Percentiles rank a stretch among this genome's conserved stretches.
These are phyloP conservation scores for Mesoligia furuncula DNA, from an alignment of 2,888 invertebrate genomes.

Conservation along the genomic window DNA sequence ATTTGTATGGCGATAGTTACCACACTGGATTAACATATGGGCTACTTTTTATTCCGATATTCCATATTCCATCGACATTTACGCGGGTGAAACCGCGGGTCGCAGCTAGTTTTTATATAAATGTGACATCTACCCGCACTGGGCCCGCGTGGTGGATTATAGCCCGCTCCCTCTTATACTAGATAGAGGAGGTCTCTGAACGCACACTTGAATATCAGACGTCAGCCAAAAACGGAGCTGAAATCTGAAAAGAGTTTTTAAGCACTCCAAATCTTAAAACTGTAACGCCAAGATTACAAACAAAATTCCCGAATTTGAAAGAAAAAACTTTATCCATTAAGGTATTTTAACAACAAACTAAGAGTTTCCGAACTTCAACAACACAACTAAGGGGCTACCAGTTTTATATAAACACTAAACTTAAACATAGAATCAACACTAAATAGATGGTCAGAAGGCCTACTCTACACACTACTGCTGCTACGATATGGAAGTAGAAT, in stretches of 20 bases:
- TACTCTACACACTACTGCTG: neutral
- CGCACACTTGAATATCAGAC: neutral
- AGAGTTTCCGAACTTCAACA: neutral
- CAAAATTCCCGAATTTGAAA: neutral
- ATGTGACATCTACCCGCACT: neutral
- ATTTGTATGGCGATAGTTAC: too few relatives aligned
- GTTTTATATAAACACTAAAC: conserved; percentile 14
- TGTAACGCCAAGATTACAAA: neutral
- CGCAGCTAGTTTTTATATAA: too few relatives aligned
- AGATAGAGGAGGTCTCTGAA: neutral
- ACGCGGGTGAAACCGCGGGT: too few relatives aligned
- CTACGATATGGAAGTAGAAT: neutral
- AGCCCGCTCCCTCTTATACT: neutral
- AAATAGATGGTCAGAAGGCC: neutral
- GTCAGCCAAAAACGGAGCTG: neutral
- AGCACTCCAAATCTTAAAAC: neutral
- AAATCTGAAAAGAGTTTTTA: neutral
- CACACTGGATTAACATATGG: too few relatives aligned
- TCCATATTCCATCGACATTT: too few relatives aligned
- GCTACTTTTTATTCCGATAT: too few relatives aligned
- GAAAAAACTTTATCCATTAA: neutral
- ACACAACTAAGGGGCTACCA: neutral
- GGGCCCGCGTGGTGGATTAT: too few relatives aligned
- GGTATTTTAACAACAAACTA: conserved; percentile 2
- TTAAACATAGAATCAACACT: neutral